Evolutionary conservation across 2,888 invertebrate species (phyloP), one percentile per base, ranked within the genome.

Genomic region (Calliphora vomitoria): DNA sequence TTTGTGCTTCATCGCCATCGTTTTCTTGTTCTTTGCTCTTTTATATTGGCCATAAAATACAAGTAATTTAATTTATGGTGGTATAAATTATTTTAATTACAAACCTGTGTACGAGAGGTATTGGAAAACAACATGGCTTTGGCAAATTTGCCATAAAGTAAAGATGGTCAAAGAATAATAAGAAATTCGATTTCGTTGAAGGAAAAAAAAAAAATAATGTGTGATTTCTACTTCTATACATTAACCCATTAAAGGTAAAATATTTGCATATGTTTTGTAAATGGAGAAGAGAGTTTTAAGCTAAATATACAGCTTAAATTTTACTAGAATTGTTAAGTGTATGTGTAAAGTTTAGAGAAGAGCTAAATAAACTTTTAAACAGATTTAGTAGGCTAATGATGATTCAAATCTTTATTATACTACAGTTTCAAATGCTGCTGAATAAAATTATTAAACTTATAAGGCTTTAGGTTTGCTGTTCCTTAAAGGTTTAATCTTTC

Each of bases 81-180:
- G 60, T 15, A 76, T 75, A 82, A 82, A 69, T 76, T 50, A 41
- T 69, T 76, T 69, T 69, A 82, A 82, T 82, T 76, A 69, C 6
- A 76, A 69, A 53, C 25, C 8, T 3, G 53, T 31, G 18, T 53
- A 38, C 47, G 38, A 25, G 18, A 8, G 44, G 74, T 71, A 41
- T 64, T 31, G 38, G 50, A 50, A 31, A 55, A 60, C 41, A 58
- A 79, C 35, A 58, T 31, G 41, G 5, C 8, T 79, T 53, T 58
- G 10, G 47, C 35, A 47, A 60, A 80, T 35, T 44, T 44, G n/a
- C 55, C 47, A 47, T n/a, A 50, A 50, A 50, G 10, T 15, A 31
- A 50, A 15, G n/a, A 50, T 50, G 31, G 15, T 8, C 15, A 38
- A 15, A n/a, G 35, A 35, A 66, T 44, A 13, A 2, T 18, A 66